A percentile compares a stretch with the other conserved stretches of the same genome.
Evolutionary conservation across 2,797 vertebrate species (phyloP).

Genomic region (Crypturellus tataupa): DNA sequence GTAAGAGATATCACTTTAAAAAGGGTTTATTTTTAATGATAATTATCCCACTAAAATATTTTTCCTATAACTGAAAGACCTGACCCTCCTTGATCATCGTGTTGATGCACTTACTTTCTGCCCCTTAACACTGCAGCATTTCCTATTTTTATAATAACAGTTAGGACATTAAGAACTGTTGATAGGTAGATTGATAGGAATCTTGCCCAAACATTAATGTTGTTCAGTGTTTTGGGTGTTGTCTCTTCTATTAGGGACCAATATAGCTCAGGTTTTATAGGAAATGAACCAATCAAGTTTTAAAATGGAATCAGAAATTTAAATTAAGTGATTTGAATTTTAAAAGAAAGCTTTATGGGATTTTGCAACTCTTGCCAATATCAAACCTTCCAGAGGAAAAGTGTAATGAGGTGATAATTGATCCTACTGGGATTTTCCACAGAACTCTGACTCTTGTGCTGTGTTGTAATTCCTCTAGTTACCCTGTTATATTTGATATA

Average conservation of each 20-base stretch:
- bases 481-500: background rate
- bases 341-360: background rate
- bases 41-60: background rate
- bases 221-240: background rate
- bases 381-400: background rate
- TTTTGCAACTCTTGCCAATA: background rate
- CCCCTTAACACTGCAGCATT: background rate
- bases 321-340: background rate
- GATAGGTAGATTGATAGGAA: background rate
- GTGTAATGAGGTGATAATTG: background rate
- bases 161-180: background rate
- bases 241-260: background rate
- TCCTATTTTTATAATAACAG: background rate
- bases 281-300: background rate
- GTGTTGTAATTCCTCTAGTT: background rate
- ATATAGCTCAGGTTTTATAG: accelerated
- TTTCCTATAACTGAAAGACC: background rate
- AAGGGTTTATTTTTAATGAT: background rate
- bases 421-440: background rate
- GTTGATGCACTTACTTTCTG: background rate
- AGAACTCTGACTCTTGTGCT: background rate
- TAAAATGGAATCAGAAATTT: background rate
- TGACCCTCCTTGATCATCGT: background rate
- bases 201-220: background rate
- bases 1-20: background rate